Base-by-base conservation (phyloP, 2,888 invertebrate species). In the Tiliacea citrago region DNA sequence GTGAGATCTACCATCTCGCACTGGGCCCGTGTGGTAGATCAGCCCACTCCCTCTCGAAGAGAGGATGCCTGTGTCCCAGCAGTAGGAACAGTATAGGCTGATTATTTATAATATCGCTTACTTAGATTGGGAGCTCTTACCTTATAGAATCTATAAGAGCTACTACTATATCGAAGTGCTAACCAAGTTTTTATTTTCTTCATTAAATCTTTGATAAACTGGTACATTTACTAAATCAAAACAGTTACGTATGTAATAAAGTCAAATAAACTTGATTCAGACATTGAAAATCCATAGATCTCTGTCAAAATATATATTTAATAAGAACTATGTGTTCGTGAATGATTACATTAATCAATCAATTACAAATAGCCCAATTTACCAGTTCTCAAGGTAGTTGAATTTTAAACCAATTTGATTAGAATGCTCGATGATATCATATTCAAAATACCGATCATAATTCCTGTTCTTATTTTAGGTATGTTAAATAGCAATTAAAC, bases 291-390 rank as follows among this genome's bases (percentile, higher is more conserved):
- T 57, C 1, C 62, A 45, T 63, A 45, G 24, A 0, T 29, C 21
- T 72, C 62, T 62, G 79, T 79, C 62, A 79, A 72, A 76, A 76
- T 57, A 76, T 62, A 24, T 70, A 69, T 78, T 61, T 72, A 79
- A 76, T 62, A 45, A 57, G 4, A 29, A 21, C n/a, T 71, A 49
- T 3, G 24, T 62, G n/a, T 49, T 42, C 21, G 8, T 76, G 79
- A 79, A 72, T 76, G 57, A 76, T 76, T 39, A 45, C 51, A n/a
- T 57, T 72, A 63, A 76, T 77, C 57, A 79, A 77, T 79, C 79
- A 77, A 51, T n/a, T 6, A n/a, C 16, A 63, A 72, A 57, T 39
- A 73, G 45, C 55, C 45, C 73, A 79, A 77, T 77, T 62, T 12
- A 55, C 60, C 4, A 79, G 73, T 77, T 72, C 62, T 51, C 79